A percentile compares a stretch with the other conserved stretches of the same genome.
These are phyloP conservation scores for Cygnus olor DNA, from an alignment of 2,797 vertebrate species.

Conservation along the genomic window DNA sequence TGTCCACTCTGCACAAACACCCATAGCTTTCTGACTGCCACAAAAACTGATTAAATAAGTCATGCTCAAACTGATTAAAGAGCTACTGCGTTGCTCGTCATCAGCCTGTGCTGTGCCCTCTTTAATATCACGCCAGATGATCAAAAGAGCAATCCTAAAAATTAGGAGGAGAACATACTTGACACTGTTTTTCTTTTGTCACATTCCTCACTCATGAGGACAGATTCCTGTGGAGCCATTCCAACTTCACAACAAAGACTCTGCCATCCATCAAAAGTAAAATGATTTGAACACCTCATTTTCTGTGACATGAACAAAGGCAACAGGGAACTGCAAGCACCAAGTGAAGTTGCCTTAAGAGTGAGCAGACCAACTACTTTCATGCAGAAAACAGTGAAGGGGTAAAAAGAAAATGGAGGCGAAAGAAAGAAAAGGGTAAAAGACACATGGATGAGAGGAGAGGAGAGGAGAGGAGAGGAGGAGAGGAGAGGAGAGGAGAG, in stretches of 20 bases:
- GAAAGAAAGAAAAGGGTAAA: background rate
- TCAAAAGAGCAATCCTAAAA: slow-evolving; percentile 28
- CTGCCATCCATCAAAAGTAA: slow-evolving; percentile 23
- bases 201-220: slow-evolving; percentile 47
- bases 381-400: background rate
- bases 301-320: slow-evolving; percentile 48
- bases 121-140: background rate
- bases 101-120: background rate
- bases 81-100: background rate
- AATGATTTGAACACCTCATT: slow-evolving; percentile 32
- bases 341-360: background rate
- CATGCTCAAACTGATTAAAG: slow-evolving; percentile 22
- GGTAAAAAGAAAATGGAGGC: background rate
- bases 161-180: slow-evolving; percentile 27
- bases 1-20: background rate
- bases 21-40: background rate
- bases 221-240: slow-evolving; percentile 35
- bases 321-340: background rate
- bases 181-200: slow-evolving; percentile 6
- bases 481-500: too few species aligned
- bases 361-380: background rate
- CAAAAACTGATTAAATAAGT: slow-evolving; percentile 8
- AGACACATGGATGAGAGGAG: too few species aligned
- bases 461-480: too few species aligned
- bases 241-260: slow-evolving; percentile 44